Evolutionary conservation across 2,888 invertebrate species (phyloP).

Genomic region (Temnothorax ravouxi): DNA sequence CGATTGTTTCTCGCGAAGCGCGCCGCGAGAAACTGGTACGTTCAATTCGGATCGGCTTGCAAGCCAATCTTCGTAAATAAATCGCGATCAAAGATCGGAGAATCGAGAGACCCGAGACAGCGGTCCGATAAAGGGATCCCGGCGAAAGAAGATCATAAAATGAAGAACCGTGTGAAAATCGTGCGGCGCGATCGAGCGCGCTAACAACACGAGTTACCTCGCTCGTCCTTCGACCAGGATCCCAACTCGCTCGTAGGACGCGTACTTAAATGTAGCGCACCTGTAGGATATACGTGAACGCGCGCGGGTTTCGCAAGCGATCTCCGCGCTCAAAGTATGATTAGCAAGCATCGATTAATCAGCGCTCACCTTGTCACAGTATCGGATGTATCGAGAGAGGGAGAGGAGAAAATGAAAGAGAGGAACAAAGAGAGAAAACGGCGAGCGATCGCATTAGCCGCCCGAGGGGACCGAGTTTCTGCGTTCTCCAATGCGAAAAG

Average conservation of each 20-base stretch:
- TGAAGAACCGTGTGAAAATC: slow-evolving; percentile 14
- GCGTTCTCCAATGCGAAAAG: slow-evolving; percentile 53
- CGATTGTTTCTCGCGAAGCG: slow-evolving; percentile 1
- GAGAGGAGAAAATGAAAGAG: slow-evolving; percentile 4
- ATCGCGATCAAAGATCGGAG: neutral
- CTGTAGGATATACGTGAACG: slow-evolving; percentile 54
- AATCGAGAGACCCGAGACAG: neutral
- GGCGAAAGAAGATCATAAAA: neutral
- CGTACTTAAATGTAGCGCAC: slow-evolving; percentile 31
- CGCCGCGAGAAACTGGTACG: neutral
- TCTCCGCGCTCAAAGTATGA: slow-evolving; percentile 43
- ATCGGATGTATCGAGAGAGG: slow-evolving; percentile 45
- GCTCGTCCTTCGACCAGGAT: slow-evolving; percentile 56
- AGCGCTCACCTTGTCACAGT: slow-evolving; percentile 64
- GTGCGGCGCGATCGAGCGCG: neutral
- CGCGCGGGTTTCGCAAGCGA: slow-evolving; percentile 54
- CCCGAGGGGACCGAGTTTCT: slow-evolving; percentile 49
- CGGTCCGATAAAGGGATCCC: neutral
- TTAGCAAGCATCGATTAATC: slow-evolving; percentile 59
- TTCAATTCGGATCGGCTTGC: neutral
- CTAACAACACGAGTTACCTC: neutral
- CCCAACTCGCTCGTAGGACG: slow-evolving; percentile 43
- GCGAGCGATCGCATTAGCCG: slow-evolving; percentile 56
- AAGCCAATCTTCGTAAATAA: slow-evolving; percentile 8
- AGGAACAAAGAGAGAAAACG: slow-evolving; percentile 3